phyloP scores from a whole-genome alignment of 1,140 invertebrate genomes.

The Ylistrum balloti region DNA sequence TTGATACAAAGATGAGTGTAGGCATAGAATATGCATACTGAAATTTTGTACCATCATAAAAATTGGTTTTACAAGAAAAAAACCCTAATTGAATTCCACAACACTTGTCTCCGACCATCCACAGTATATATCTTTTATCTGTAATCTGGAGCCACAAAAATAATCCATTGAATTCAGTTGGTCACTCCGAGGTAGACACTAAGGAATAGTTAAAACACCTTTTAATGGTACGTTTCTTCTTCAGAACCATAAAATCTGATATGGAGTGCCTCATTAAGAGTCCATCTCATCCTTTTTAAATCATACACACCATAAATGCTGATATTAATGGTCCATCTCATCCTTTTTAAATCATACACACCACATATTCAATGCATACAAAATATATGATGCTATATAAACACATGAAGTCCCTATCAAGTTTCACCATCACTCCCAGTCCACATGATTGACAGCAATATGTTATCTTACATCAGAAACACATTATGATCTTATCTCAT shows the following conservation, averaged over 20 bases:
- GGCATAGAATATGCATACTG: too few relatives aligned
- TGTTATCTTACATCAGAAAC: too few relatives aligned
- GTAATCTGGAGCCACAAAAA: background rate
- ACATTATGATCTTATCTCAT: too few relatives aligned
- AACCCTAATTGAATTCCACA: too few relatives aligned
- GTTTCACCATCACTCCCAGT: background rate
- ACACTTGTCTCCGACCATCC: too few relatives aligned
- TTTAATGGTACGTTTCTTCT: background rate
- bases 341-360: slow-evolving; percentile 12
- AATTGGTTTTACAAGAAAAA: too few relatives aligned
- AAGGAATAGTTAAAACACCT: background rate
- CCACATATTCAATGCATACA: too few relatives aligned
- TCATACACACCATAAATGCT: background rate
- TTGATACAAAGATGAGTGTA: too few relatives aligned
- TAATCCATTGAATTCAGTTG: background rate
- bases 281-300: slow-evolving; percentile 31
- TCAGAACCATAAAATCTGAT: background rate
- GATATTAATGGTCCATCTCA: background rate
- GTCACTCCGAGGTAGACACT: background rate
- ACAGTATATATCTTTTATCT: too few relatives aligned
- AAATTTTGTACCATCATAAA: too few relatives aligned
- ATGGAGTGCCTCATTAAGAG: background rate
- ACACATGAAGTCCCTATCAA: background rate
- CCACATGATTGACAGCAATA: background rate
- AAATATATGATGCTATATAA: background rate